These are phyloP conservation scores for Lamellibrachia satsuma DNA, from an alignment of 2,888 invertebrate species.

Conservation along the genomic window DNA sequence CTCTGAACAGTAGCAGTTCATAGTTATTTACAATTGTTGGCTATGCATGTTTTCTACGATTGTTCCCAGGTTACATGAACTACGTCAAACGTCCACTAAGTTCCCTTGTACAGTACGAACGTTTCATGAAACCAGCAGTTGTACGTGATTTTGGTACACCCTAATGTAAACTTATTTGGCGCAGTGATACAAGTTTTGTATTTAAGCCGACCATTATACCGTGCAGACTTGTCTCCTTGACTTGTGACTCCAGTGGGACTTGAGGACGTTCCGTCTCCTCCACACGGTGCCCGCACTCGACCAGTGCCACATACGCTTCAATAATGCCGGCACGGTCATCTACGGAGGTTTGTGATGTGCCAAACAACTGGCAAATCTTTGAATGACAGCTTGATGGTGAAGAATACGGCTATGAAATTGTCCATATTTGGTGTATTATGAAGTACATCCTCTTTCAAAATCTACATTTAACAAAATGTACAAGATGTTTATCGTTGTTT, in stretches of 20 bases:
- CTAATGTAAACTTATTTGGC: background rate
- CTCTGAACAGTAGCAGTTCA: too few relatives aligned
- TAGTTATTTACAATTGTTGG: too few relatives aligned
- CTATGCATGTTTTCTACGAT: too few relatives aligned
- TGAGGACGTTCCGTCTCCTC: slow-evolving; percentile 90
- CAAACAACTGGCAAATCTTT: background rate
- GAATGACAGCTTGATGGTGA: background rate
- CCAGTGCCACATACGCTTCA: slow-evolving; percentile 89
- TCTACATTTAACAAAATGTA: background rate
- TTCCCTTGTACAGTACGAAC: too few relatives aligned
- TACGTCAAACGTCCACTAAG: too few relatives aligned
- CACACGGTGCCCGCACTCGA: slow-evolving; percentile 93
- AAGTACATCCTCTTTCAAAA: background rate
- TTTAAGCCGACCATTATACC: background rate
- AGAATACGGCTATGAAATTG: background rate
- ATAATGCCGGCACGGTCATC: slow-evolving; percentile 84
- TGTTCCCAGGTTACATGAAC: too few relatives aligned
- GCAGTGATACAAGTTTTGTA: background rate
- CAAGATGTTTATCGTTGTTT: background rate
- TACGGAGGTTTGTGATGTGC: slow-evolving; percentile 74
- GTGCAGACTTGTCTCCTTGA: slow-evolving; percentile 42
- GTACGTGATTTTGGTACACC: too few relatives aligned
- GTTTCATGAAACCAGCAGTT: too few relatives aligned
- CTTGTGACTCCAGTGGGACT: slow-evolving; percentile 80
- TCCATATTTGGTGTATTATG: background rate